Evolutionary conservation across 2,797 vertebrate genomes (phyloP), one percentile per base, ranked within the genome.

Genomic region (Rhinophrynus dorsalis): DNA sequence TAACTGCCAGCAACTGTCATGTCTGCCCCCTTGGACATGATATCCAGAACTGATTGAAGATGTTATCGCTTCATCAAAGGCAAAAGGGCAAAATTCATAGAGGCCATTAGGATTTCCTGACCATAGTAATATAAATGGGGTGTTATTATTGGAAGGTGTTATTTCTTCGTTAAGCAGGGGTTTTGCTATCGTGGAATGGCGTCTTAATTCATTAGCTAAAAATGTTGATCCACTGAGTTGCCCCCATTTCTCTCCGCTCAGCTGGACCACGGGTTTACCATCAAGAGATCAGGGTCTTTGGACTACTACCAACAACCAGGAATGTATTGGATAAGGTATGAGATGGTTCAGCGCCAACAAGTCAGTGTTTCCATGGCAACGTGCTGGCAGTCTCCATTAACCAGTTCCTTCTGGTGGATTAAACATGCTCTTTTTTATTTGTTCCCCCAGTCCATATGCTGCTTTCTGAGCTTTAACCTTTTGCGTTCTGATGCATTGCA

Each of bases 241-340:
- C 90, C n/a, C 88, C 90, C 90, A 32, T 96, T 92, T 96, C 92
- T 96, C 87, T 95, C 90, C 95, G 93, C 94, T 94, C 90, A 95
- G 92, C 93, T 88, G 92, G 91, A 96, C 91, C 91, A 93, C 91
- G 93, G 92, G 90, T 98, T 98, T 95, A 94, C 95, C 95, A 91
- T 93, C 92, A 94, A 95, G 93, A 93, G 94, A 91, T 96, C 95
- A 94, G 95, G 93, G 89, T 96, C 95, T 93, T 90, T 97, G 95
- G 94, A 93, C 92, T 96, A 95, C 94, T 95, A 94, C 90, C 93
- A 94, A 78, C 92, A 95, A 91, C 92, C 93, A 92, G 94, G 95
- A 92, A 92, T 98, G 92, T 95, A 88, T 92, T 97, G 95, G 96
- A 97, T 96, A 92, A 97, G 95, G 96, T 97, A 97, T 90, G 94